Base-by-base conservation (phyloP, 64 coral and sea anemone genomes). In the Hydrozoanthus tunicans region DNA sequence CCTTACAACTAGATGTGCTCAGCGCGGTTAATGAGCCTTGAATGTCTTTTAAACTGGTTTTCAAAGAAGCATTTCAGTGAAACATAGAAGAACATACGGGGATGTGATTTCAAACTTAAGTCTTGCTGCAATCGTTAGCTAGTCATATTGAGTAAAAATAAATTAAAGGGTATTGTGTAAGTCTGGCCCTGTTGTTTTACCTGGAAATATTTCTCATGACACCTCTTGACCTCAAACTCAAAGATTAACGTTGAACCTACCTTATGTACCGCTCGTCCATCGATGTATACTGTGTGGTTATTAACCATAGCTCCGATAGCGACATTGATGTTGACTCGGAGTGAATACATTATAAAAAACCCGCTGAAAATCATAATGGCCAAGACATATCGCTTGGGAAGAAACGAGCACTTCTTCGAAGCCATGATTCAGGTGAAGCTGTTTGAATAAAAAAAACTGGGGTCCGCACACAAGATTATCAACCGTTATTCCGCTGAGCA, bases 261-360 rank as follows among this genome's bases (percentile, higher is more conserved):
- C 95, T 93, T 88, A 27, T 62, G 83, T 3, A 96, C 91, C 3
- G 58, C 64, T 56, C 76, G 74, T 76, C 95, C 95, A 57, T 96
- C 86, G 26, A 92, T 73, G 13, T 91, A 91, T 0, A 93, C 72
- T 6, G 95, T 97, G 73, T 97, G 95, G 67, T 93, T 97, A n/a
- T 94, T 94, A 11, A 94, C 92, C 95, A 97, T 97, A 1, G 92
- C 95, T 60, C 95, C 95, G 23, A 97, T 97, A 73, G 95, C 95
- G 32, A 97, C 95, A 52, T 97, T 97, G 27, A 97, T 92, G 59
- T 97, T 97, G 5, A 94, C 95, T 17, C 95, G 85, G 6, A 97
- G 93, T 20, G 89, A 90, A 56, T 79, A 97, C 95, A 97, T 97
- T 23, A 94, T 93, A 55, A 97, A 94, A 79, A 97, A 97, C 7